Base-by-base conservation (phyloP, 2,797 vertebrate genomes). In the Ficedula albicollis region DNA sequence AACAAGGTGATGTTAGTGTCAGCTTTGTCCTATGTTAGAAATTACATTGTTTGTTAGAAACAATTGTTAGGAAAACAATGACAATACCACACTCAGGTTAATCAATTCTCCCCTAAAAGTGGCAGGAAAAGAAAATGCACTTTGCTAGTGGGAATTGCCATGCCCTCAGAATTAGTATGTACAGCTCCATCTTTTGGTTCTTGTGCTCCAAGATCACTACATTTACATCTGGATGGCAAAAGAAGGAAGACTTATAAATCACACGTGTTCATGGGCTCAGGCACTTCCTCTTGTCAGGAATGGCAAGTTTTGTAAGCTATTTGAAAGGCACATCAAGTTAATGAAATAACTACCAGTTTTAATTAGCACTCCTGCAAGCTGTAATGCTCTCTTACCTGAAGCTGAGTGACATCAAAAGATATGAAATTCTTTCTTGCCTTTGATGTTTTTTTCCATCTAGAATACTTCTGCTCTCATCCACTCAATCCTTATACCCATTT, bases 301-400 rank as follows among this genome's bases (percentile, higher is more conserved):
- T 21, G 5, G 27, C 25, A 79, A 73, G 21, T 84, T 94, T 86
- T 89, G 73, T 55, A 73, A 79, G 52, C n/a, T 69, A 27, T 89
- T 89, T 81, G 85, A 94, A 80, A 80, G 51, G 20, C 19, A 32
- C 19, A 46, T 64, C 30, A 72, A 89, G 34, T 64, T 77, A 87
- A 94, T 38, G 18, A 90, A 94, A 49, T 54, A 90, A 58, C 38
- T 51, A 67, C 39, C 36, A 21, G 29, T 87, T 92, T 94, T 93
- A 92, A 96, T 96, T 92, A 94, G 48, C 89, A 81, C 58, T 85
- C 30, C 62, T 85, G 36, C 39, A 94, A 87, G 62, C 36, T 84
- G 51, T 72, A 93, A 68, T 39, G 29, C 8, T 85, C 30, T 67
- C 36, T 84, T 87, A 92, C 51, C 69, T 93, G 84, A 75, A 92